Percentiles rank a stretch among this genome's conserved stretches.
These are phyloP conservation scores for Lamellibrachia luymesi DNA, from an alignment of 1,140 invertebrate genomes.

Conservation along the genomic window DNA sequence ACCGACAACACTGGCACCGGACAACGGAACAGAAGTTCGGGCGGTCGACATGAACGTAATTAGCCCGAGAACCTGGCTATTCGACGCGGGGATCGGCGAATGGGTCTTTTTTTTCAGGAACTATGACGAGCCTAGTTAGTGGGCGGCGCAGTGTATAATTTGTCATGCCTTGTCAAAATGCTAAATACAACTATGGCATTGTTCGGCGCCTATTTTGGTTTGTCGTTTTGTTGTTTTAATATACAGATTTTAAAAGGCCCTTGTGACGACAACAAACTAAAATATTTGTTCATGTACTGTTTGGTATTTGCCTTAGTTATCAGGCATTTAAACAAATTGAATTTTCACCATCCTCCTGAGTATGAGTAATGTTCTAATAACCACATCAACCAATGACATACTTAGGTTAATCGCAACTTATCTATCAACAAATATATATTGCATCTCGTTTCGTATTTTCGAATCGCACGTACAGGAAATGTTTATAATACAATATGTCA, in stretches of 20 bases:
- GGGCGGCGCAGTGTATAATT: neutral
- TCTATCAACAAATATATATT: too few relatives aligned
- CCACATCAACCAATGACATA: too few relatives aligned
- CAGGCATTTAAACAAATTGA: too few relatives aligned
- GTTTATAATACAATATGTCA: too few relatives aligned
- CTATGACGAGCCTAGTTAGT: neutral
- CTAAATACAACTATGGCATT: neutral
- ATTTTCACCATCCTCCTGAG: too few relatives aligned
- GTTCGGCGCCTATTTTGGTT: neutral
- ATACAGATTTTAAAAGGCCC: neutral
- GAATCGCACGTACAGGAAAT: too few relatives aligned
- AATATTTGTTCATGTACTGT: too few relatives aligned
- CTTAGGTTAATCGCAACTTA: too few relatives aligned
- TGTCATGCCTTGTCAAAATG: neutral
- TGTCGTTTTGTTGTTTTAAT: neutral
- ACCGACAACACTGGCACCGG: neutral
- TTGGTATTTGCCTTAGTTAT: too few relatives aligned
- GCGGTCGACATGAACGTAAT: neutral
- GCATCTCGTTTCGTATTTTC: too few relatives aligned
- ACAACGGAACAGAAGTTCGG: neutral
- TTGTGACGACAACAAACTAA: neutral
- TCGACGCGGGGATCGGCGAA: neutral
- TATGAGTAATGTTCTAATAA: too few relatives aligned
- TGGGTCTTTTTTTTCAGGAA: neutral
- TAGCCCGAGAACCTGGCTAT: neutral